Percentiles rank a stretch among this genome's conserved stretches.
These are phyloP conservation scores for Amiota minor DNA, from an alignment of 2,888 invertebrate species.

Conservation along the genomic window DNA sequence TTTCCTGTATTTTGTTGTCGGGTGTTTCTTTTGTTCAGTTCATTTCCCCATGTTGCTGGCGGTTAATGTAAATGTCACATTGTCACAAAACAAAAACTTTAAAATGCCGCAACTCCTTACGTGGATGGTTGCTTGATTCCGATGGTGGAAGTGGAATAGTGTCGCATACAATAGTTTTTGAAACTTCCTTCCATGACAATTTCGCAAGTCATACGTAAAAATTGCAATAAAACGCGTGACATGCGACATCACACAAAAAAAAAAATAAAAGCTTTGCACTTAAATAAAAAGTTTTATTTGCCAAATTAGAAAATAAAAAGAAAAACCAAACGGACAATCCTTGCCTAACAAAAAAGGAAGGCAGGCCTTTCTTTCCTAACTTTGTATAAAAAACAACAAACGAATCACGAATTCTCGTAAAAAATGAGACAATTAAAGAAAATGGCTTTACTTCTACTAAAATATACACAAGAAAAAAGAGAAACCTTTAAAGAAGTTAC, in stretches of 20 bases:
- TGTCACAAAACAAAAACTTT: slow-evolving; percentile 52
- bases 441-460: too few species aligned
- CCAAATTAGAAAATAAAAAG: too few species aligned
- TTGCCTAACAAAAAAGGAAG: too few species aligned
- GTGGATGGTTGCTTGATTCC: slow-evolving; percentile 12
- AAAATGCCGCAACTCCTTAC: slow-evolving; percentile 48
- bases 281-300: slow-evolving; percentile 3
- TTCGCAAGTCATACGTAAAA: slow-evolving; percentile 41
- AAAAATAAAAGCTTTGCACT: slow-evolving; percentile 33
- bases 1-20: too few species aligned
- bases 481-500: too few species aligned
- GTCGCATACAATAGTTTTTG: slow-evolving; percentile 19
- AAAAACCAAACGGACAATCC: too few species aligned
- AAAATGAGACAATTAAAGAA: too few species aligned
- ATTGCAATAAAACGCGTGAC: slow-evolving; percentile 36
- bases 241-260: slow-evolving; percentile 29
- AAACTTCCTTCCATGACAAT: slow-evolving; percentile 51
- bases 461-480: too few species aligned
- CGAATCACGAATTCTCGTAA: too few species aligned
- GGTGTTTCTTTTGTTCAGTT: too few species aligned
- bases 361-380: too few species aligned
- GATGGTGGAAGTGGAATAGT: neutral
- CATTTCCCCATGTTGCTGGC: slow-evolving; percentile 30
- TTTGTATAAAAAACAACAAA: too few species aligned
- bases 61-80: slow-evolving; percentile 56